Conservation (phyloP, 2,888 invertebrate genomes). For the Lycophotia porphyrea region DNA sequence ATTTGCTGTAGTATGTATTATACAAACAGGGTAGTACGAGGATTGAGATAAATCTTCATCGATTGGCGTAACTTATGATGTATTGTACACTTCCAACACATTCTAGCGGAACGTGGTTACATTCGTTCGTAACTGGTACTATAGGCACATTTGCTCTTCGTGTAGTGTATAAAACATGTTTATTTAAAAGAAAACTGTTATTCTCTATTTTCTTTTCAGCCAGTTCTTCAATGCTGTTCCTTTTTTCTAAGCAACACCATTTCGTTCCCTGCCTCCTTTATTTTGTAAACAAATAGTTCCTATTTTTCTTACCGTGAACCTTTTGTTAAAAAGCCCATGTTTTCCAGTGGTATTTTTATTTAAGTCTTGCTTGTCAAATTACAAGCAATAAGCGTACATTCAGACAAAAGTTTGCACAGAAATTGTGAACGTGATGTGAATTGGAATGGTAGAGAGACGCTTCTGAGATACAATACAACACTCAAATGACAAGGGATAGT, state of each 20-base stretch:
- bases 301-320: background rate
- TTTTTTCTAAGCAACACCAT: background rate
- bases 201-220: background rate
- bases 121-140: no score
- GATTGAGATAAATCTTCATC: background rate
- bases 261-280: background rate
- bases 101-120: background rate
- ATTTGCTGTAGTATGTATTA: background rate
- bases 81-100: background rate
- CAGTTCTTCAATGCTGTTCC: background rate
- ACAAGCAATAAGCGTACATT: conserved; percentile 30
- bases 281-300: background rate
- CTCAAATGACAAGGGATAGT: conserved; percentile 2
- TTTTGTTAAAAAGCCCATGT: background rate
- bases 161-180: background rate
- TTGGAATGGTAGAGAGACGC: background rate
- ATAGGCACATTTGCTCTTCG: background rate
- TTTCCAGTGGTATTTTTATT: conserved; percentile 25
- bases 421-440: conserved; percentile 54
- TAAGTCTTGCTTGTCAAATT: conserved; percentile 37
- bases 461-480: conserved; percentile 8
- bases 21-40: background rate
- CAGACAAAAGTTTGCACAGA: conserved; percentile 43
- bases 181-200: background rate
- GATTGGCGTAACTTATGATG: background rate